These are phyloP conservation scores for Turritopsis rubra DNA, from an alignment of 30 jellyfish, hydroid and myxozoan genomes.

Conservation along the genomic window DNA sequence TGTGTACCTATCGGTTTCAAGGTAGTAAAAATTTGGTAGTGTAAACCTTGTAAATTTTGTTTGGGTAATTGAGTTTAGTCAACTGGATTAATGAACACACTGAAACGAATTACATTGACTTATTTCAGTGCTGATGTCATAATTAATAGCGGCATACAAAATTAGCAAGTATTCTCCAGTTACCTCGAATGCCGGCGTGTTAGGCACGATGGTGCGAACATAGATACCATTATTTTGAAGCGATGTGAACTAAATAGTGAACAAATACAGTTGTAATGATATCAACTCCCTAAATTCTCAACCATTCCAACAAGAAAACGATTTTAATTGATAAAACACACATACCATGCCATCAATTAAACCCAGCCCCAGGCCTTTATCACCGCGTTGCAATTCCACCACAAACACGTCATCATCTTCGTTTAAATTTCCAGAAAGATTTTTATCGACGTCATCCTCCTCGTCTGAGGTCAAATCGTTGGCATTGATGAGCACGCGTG, in stretches of 20 bases:
- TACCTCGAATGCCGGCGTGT: slow-evolving; percentile 90
- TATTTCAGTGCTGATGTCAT: background rate
- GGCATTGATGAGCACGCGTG: background rate
- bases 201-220: slow-evolving; percentile 70
- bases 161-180: too few relatives aligned
- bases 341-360: slow-evolving; percentile 96
- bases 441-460: slow-evolving; percentile 5
- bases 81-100: background rate
- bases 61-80: too few relatives aligned
- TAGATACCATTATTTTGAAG: slow-evolving; percentile 64
- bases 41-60: too few relatives aligned
- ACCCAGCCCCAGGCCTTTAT: slow-evolving; percentile 89
- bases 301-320: background rate
- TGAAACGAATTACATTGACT: too few relatives aligned
- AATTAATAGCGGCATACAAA: too few relatives aligned
- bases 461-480: slow-evolving; percentile 16
- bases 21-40: too few relatives aligned
- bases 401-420: slow-evolving; percentile 39
- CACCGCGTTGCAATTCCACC: slow-evolving; percentile 69
- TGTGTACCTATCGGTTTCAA: too few relatives aligned
- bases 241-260: slow-evolving; percentile 60
- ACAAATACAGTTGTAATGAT: too few relatives aligned
- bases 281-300: too few relatives aligned
- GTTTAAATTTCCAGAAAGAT: slow-evolving; percentile 6
- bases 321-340: background rate